phyloP scores from a whole-genome alignment of 2,113 vertebrate species.

The Suricata suricatta region DNA sequence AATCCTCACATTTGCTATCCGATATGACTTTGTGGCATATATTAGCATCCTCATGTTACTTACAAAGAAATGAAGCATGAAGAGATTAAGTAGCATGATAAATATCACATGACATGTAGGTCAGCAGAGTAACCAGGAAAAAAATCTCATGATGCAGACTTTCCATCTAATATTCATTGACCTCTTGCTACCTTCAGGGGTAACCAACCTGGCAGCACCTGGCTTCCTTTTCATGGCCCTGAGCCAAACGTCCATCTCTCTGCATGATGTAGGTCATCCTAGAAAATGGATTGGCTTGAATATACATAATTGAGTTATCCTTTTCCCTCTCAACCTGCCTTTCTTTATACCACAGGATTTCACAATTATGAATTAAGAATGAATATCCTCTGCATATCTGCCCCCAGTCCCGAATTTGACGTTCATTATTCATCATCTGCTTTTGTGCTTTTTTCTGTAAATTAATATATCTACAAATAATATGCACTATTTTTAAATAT shows the following conservation, averaged over 20 bases:
- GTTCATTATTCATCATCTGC: neutral
- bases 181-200: neutral
- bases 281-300: neutral
- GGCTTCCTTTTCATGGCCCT: neutral
- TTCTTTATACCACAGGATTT: neutral
- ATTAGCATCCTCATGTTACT: neutral
- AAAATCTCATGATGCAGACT: neutral
- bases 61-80: constrained; percentile 49
- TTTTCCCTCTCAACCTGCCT: neutral
- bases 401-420: neutral
- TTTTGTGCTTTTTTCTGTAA: constrained; percentile 9
- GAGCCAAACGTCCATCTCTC: neutral
- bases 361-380: neutral
- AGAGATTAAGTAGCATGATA: constrained; percentile 34
- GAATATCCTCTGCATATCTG: neutral
- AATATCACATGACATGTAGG: neutral
- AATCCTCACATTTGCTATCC: constrained; percentile 42
- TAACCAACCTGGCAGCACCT: neutral
- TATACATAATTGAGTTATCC: neutral
- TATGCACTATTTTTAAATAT: neutral
- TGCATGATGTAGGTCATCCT: neutral
- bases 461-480: neutral
- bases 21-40: neutral
- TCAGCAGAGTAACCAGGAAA: neutral
- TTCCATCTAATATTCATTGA: neutral